Conservation (phyloP, 2,888 invertebrate species). For the Amaurobius ferox region DNA sequence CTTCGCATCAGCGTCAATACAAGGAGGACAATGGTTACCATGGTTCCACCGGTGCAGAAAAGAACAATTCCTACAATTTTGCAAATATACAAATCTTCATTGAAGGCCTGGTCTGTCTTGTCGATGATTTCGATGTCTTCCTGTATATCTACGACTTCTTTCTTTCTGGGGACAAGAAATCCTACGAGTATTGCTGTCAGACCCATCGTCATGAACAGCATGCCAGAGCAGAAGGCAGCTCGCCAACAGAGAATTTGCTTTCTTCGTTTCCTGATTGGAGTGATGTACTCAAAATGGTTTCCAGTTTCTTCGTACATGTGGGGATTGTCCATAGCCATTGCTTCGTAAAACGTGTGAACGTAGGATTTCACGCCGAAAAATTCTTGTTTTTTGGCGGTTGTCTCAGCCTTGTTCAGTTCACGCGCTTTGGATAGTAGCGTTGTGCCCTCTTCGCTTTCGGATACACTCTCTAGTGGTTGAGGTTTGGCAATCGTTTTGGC, state of each 20-base stretch:
- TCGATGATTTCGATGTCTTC: constrained; percentile 78
- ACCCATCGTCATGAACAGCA: constrained; percentile 79
- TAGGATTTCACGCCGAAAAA: constrained; percentile 80
- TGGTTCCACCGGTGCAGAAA: constrained; percentile 79
- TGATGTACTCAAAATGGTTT: constrained; percentile 77
- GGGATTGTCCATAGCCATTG: constrained; percentile 74
- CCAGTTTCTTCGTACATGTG: constrained; percentile 75
- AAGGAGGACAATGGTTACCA: constrained; percentile 78
- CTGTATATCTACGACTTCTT: constrained; percentile 77
- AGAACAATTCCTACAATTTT: constrained; percentile 79
- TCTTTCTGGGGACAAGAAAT: constrained; percentile 79
- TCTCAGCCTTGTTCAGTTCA: not conserved
- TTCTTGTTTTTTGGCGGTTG: constrained; percentile 75
- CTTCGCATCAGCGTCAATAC: constrained; percentile 78
- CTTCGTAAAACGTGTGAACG: constrained; percentile 80
- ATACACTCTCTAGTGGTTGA: constrained; percentile 58
- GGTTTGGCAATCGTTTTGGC: constrained; percentile 53
- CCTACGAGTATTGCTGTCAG: constrained; percentile 79
- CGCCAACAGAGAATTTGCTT: constrained; percentile 46
- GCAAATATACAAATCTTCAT: constrained; percentile 79
- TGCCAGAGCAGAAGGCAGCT: constrained; percentile 76
- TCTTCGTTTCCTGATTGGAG: constrained; percentile 73
- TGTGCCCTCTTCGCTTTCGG: constrained; percentile 51
- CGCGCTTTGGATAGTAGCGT: constrained; percentile 21
- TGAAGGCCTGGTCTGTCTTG: constrained; percentile 78